Percentiles rank a stretch among this genome's conserved stretches.
These are phyloP conservation scores for Noctua fimbriata DNA, from an alignment of 2,888 invertebrate genomes.

Conservation along the genomic window DNA sequence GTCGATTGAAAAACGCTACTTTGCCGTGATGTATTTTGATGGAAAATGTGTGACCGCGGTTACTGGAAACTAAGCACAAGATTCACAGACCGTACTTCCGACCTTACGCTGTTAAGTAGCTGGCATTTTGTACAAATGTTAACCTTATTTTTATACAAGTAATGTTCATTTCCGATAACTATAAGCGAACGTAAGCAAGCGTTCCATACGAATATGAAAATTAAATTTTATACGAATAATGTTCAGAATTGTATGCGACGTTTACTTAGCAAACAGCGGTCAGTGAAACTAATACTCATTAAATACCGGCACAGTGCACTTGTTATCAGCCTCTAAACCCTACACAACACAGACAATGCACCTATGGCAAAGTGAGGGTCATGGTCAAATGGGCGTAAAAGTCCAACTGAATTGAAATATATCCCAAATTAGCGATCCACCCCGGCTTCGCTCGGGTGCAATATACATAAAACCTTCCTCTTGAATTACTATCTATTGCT, in stretches of 20 bases:
- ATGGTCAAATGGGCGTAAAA: neutral
- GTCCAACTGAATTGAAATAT: neutral
- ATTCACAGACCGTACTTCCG: neutral
- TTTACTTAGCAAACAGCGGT: neutral
- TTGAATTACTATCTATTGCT: too few species aligned
- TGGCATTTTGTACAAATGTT: neutral
- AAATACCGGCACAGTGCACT: constrained; percentile 19
- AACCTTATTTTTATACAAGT: neutral
- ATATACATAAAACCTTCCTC: too few species aligned
- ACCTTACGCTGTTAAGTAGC: neutral
- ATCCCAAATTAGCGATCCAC: neutral
- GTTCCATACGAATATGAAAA: neutral
- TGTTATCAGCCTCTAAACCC: neutral
- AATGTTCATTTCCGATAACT: neutral
- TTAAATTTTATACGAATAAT: neutral
- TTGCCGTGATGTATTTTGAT: constrained; percentile 1
- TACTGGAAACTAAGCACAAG: neutral
- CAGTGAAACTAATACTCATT: neutral
- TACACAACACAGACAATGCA: neutral
- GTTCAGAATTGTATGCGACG: neutral
- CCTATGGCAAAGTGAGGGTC: neutral
- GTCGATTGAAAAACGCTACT: neutral
- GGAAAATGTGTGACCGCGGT: neutral
- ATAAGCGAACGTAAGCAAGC: neutral
- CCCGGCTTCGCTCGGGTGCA: too few species aligned